phyloP scores from a whole-genome alignment of 2,797 vertebrate species.

The Malacoctenus gilli region DNA sequence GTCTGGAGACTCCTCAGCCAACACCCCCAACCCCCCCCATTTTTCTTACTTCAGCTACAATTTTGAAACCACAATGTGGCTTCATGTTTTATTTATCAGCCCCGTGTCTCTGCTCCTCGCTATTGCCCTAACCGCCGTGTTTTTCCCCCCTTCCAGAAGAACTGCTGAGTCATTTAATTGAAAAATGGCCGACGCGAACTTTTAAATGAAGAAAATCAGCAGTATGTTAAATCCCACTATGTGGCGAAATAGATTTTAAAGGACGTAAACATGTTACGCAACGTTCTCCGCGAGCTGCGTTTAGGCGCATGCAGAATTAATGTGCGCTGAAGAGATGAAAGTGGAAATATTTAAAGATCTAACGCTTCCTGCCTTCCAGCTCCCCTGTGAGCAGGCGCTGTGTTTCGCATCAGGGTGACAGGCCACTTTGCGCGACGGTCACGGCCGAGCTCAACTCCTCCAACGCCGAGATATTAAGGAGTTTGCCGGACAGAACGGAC shows the following conservation, averaged over 20 bases:
- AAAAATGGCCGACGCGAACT: slow-evolving; percentile 44
- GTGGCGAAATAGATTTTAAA: slow-evolving; percentile 14
- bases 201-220: slow-evolving; percentile 60
- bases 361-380: slow-evolving; percentile 26
- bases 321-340: slow-evolving; percentile 26
- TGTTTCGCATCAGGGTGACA: slow-evolving; percentile 40
- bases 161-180: slow-evolving; percentile 61
- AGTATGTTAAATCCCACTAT: slow-evolving; percentile 26
- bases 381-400: slow-evolving; percentile 13
- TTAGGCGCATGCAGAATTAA: slow-evolving; percentile 31
- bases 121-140: slow-evolving; percentile 49
- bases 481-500: slow-evolving; percentile 49
- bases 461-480: slow-evolving; percentile 37
- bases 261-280: slow-evolving; percentile 59
- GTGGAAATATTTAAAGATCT: slow-evolving; percentile 37
- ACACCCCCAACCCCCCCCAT: slow-evolving; percentile 12
- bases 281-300: slow-evolving; percentile 31
- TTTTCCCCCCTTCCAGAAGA: slow-evolving; percentile 37
- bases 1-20: slow-evolving; percentile 26
- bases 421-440: slow-evolving; percentile 41
- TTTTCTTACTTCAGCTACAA: slow-evolving; percentile 49
- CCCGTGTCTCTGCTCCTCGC: slow-evolving; percentile 39
- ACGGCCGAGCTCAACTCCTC: slow-evolving; percentile 21
- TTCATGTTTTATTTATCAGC: slow-evolving; percentile 71
- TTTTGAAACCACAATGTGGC: slow-evolving; percentile 41